A percentile compares a stretch with the other conserved stretches of the same genome.
Evolutionary conservation across 2,113 vertebrate species (phyloP).

Genomic region (Drymodes brunneopygia): DNA sequence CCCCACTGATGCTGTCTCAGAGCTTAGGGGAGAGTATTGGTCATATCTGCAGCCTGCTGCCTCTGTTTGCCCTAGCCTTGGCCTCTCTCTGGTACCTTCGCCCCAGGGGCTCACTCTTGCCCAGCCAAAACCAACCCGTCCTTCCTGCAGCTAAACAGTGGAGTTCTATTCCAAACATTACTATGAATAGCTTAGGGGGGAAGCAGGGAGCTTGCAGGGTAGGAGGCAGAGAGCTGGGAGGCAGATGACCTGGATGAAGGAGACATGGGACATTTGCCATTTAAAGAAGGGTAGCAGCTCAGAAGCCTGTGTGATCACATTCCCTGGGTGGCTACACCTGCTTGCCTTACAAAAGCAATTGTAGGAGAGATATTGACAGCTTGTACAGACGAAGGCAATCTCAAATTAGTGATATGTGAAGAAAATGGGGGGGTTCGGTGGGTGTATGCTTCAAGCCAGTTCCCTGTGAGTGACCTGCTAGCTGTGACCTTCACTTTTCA

Average conservation of each 20-base stretch:
- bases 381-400: too few species aligned
- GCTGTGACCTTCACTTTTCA: background rate
- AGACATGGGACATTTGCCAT: background rate
- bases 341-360: background rate
- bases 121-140: background rate
- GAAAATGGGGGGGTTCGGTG: accelerated
- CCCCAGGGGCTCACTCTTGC: background rate
- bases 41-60: background rate
- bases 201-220: background rate
- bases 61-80: background rate
- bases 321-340: background rate
- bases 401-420: background rate
- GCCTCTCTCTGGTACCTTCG: background rate
- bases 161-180: background rate
- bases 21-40: accelerated
- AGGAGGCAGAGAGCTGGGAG: background rate
- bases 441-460: background rate
- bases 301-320: accelerated
- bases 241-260: background rate
- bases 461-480: background rate
- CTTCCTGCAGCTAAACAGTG: background rate
- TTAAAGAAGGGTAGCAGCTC: background rate
- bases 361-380: too few species aligned
- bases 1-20: background rate
- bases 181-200: background rate